Conservation (phyloP, 2,113 vertebrate species). For the Ciconia stormi region DNA sequence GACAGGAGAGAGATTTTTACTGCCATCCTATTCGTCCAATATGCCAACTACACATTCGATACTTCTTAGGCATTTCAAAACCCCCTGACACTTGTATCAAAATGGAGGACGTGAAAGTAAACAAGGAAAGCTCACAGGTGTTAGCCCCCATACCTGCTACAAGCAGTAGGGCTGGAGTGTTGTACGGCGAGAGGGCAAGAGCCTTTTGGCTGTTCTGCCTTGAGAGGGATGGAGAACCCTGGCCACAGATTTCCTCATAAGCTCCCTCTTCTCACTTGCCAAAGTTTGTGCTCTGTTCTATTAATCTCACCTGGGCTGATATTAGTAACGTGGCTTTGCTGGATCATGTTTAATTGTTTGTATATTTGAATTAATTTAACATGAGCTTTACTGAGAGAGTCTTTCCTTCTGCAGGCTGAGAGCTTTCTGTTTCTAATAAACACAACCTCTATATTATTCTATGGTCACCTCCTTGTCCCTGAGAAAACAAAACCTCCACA, state of each 20-base stretch:
- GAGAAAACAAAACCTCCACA: conserved; percentile 19
- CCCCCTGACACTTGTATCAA: background rate
- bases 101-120: background rate
- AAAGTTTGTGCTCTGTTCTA: background rate
- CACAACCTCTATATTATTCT: conserved; percentile 8
- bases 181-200: background rate
- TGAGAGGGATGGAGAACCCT: background rate
- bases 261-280: background rate
- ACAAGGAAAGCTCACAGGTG: background rate
- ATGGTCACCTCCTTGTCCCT: conserved; percentile 8
- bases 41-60: background rate
- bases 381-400: background rate
- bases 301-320: background rate
- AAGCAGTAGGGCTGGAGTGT: background rate
- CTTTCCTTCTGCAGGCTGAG: background rate
- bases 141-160: background rate
- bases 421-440: conserved; percentile 62
- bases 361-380: background rate
- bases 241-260: background rate
- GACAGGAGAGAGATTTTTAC: background rate
- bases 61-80: background rate
- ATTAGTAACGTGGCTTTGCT: background rate
- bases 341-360: background rate
- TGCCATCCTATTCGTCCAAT: background rate
- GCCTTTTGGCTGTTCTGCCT: background rate